A percentile compares a stretch with the other conserved stretches of the same genome.
phyloP scores from a whole-genome alignment of 2,888 invertebrate genomes.

The Drosophila meridiana region DNA sequence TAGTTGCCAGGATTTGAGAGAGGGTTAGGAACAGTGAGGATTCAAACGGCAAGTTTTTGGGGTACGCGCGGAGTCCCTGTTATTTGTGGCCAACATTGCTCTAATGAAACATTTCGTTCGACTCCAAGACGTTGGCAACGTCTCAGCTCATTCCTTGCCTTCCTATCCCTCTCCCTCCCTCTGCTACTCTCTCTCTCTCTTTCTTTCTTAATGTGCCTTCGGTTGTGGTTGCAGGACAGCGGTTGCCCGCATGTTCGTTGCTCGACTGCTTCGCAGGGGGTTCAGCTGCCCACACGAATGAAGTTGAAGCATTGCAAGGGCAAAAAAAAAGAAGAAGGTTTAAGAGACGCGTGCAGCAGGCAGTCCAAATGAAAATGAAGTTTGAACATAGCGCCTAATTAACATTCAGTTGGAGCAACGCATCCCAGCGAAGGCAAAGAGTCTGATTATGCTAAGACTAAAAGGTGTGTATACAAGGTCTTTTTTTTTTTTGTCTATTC shows the following conservation, averaged over 20 bases:
- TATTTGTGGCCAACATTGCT: constrained; percentile 71
- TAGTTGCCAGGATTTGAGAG: constrained; percentile 54
- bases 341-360: constrained; percentile 7
- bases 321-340: neutral
- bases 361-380: constrained; percentile 49
- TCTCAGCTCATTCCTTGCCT: constrained; percentile 33
- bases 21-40: neutral
- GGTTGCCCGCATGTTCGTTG: constrained; percentile 28
- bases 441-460: neutral
- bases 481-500: neutral
- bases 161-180: constrained; percentile 14
- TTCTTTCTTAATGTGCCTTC: constrained; percentile 26
- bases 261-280: constrained; percentile 4
- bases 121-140: constrained; percentile 58
- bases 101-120: constrained; percentile 77
- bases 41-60: constrained; percentile 7
- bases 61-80: constrained; percentile 37
- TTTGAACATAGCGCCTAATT: constrained; percentile 50
- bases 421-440: constrained; percentile 5
- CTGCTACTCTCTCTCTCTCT: constrained; percentile 8
- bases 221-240: constrained; percentile 72
- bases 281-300: constrained; percentile 48
- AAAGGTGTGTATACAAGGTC: constrained; percentile 6
- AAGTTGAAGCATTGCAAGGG: constrained; percentile 40
- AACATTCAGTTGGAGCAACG: constrained; percentile 31